Conservation (phyloP, 2,888 invertebrate species). For the Chloroclystis v-ata region DNA sequence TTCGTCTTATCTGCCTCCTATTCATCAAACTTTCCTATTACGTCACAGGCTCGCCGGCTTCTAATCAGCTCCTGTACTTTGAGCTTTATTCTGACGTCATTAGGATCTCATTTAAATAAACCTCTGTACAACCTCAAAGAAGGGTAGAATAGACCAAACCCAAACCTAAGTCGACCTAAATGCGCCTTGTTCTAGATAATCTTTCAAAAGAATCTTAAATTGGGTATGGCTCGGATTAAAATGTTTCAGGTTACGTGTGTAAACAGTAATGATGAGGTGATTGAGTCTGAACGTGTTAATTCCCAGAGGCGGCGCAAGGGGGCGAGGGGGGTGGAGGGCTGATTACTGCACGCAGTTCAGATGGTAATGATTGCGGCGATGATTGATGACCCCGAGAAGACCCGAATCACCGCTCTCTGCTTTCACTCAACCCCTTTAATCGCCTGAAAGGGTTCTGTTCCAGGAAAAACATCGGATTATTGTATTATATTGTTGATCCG, state of each 20-base stretch:
- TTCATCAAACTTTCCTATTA: constrained; percentile 27
- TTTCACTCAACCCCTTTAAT: constrained; percentile 32
- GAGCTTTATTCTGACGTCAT: background rate
- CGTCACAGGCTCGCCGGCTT: background rate
- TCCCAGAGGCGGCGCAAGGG: too few relatives aligned
- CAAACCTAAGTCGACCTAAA: too few relatives aligned
- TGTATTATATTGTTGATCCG: constrained; percentile 24
- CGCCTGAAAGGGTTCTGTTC: constrained; percentile 24
- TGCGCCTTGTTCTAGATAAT: too few relatives aligned
- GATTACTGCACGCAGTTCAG: constrained; percentile 28
- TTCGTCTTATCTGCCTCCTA: constrained; percentile 24
- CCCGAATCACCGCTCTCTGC: constrained; percentile 53
- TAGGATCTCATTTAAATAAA: background rate
- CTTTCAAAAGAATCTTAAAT: too few relatives aligned
- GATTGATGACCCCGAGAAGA: constrained; percentile 44
- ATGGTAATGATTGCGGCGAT: constrained; percentile 44
- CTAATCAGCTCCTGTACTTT: background rate
- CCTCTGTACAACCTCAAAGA: too few relatives aligned
- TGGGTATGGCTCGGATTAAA: too few relatives aligned
- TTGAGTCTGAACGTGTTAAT: constrained; percentile 16
- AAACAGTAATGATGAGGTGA: background rate
- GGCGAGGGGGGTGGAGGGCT: constrained; percentile 2
- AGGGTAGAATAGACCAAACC: too few relatives aligned
- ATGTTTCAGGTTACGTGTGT: background rate
- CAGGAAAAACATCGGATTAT: constrained; percentile 23